Base-by-base conservation (phyloP, 1,140 invertebrate genomes). In the Mamestra configurata region DNA sequence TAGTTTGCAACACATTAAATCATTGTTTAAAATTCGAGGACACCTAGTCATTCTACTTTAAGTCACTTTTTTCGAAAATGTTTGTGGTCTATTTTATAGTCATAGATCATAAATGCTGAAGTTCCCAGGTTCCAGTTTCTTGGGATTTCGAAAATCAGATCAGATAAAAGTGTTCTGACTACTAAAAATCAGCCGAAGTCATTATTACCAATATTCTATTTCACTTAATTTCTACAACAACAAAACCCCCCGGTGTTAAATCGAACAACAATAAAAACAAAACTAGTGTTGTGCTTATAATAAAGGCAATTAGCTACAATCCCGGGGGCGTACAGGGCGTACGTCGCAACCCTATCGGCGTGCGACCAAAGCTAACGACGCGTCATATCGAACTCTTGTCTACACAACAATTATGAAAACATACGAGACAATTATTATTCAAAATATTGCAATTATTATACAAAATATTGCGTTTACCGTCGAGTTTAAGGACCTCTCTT, bases 311-410 rank as follows among this genome's bases (percentile, higher is more conserved):
- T 80, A 80, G 43, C 20, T 0, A 5, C 18, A 53, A 57, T 55
- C 84, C 66, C 78, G 55, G 66, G 73, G 82, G 85, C 43, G 43
- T 49, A 11, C 10, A 3, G 6, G 11, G 37, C 46, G 49, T 49
- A 13, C 31, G 70, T 59, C 22, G 84, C 84, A 90, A 89, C 89
- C 88, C 89, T 88, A 89, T 66, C 85, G 72, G 53, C 87, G 88
- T 89, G 89, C 70, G 87, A 89, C 85, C 84, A 68, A 82, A 80
- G 79, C 78, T 87, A 86, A 88, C 85, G 86, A 88, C 79, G 84
- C 82, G 81, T 82, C 80, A 70, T 81, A 83, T 85, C 55, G 83
- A 81, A 66, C 73, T 55, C 68, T 46, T n/a, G 72, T 61, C 13
- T 64, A 35, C 24, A 31, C 64, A 64, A 51, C 61, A 20, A 77